Evolutionary conservation across 2,113 vertebrate species (phyloP), one percentile per base, ranked within the genome.

Genomic region (Anguilla rostrata): DNA sequence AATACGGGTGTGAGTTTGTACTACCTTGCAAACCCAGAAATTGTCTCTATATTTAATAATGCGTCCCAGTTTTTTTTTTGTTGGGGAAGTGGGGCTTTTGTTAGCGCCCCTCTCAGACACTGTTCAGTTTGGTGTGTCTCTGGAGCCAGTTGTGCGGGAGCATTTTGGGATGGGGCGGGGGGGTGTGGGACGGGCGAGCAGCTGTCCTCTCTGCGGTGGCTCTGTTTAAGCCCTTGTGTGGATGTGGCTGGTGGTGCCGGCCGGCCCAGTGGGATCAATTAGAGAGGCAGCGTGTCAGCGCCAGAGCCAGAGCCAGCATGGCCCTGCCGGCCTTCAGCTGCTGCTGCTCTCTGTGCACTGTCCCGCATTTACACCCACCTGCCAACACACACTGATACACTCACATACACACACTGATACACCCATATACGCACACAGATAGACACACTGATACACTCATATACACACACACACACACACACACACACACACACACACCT

Each of bases 191-290:
- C 82, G 89, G 90, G 91, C 89, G 85, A 92, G 92, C 94, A 92
- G 92, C 91, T 93, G 93, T 92, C 92, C 90, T 91, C 92, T 93
- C 92, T 89, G 89, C 75, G 87, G 91, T 87, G 87, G 89, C 92
- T 93, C 91, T 94, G 91, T 94, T 75, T 93, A 90, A 92, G 86
- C 86, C 89, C 89, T 83, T 89, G 85, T 89, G 89, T 91, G 88
- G 91, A 92, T 93, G 88, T 90, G 90, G 85, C 87, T 86, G 83
- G 66, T 57, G 63, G 85, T 91, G 91, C 87, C 89, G 89, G 83
- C 49, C 89, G 91, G 89, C 94, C 93, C 94, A 93, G 83, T 92
- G 95, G 94, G 95, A 95, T 95, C 94, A 95, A 95, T 95, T 95
- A 95, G 90, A 41, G 83, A 88, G 90, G 89, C 90, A 43, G 34